phyloP scores from a whole-genome alignment of 2,888 invertebrate species.

The Drosophila mettleri region DNA sequence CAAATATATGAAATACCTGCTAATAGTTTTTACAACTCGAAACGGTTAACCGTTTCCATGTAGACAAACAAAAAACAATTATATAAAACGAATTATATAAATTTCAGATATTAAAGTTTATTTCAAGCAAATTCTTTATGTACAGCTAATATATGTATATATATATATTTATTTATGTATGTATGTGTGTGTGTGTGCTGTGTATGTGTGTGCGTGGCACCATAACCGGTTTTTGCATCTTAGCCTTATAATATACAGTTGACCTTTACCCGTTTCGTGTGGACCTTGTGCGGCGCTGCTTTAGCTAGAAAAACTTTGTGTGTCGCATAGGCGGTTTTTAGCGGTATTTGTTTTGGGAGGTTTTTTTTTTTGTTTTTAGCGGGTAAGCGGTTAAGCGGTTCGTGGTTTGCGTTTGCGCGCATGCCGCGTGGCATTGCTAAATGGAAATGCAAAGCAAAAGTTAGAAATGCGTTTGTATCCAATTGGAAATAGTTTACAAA shows the following conservation, averaged over 20 bases:
- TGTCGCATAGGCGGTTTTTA: conserved; percentile 47
- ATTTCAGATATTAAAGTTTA: conserved; percentile 42
- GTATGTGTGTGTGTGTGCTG: conserved; percentile 1
- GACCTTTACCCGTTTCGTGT: conserved; percentile 59
- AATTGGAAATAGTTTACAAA: conserved; percentile 3
- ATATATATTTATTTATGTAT: conserved; percentile 10
- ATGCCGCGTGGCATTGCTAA: conserved; percentile 78
- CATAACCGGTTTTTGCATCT: conserved; percentile 54
- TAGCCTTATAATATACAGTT: conserved; percentile 38
- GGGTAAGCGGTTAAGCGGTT: conserved; percentile 67
- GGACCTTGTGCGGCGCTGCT: conserved; percentile 29
- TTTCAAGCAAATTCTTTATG: conserved; percentile 62
- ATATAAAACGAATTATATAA: conserved; percentile 13
- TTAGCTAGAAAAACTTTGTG: conserved; percentile 36
- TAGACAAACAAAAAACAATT: conserved; percentile 8
- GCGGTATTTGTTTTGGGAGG: conserved; percentile 17
- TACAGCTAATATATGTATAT: conserved; percentile 53
- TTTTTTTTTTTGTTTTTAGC: conserved; percentile 29
- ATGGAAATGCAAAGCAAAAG: conserved; percentile 67
- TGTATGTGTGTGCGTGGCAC: conserved; percentile 24
- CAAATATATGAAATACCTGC: neutral
- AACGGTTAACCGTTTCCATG: conserved; percentile 41
- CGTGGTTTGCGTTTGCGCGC: conserved; percentile 62
- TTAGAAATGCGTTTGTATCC: conserved; percentile 42
- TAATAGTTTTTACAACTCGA: neutral